Conservation (phyloP, 2,797 vertebrate genomes). For the Mergus octosetaceus region DNA sequence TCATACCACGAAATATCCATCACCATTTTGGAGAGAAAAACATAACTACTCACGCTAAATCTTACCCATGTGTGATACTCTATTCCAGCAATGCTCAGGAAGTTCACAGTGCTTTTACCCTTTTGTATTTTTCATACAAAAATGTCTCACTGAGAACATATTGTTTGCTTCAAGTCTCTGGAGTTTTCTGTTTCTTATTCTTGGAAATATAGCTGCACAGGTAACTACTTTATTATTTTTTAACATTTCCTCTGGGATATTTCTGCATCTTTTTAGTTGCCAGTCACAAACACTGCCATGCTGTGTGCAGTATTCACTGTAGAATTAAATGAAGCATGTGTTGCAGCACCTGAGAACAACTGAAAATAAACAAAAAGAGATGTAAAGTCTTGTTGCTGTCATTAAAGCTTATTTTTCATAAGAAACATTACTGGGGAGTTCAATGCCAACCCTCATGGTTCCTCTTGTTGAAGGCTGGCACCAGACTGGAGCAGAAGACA, state of each 20-base stretch:
- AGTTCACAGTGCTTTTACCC: not conserved
- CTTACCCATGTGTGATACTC: fast-evolving
- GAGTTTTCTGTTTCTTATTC: constrained; percentile 6
- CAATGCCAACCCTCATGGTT: not conserved
- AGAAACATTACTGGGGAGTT: constrained; percentile 32
- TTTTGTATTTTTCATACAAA: not conserved
- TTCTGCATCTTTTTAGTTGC: constrained; percentile 44
- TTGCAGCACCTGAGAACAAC: constrained; percentile 79
- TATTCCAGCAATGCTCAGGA: not conserved
- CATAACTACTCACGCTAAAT: not conserved
- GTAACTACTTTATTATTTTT: constrained; percentile 41
- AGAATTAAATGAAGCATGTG: constrained; percentile 77
- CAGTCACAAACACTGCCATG: constrained; percentile 1
- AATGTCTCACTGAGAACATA: not conserved
- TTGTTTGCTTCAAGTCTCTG: not conserved
- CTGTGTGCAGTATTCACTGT: constrained; percentile 67
- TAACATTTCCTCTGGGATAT: constrained; percentile 50
- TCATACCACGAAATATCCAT: not conserved
- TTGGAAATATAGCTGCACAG: not conserved
- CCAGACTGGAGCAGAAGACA: not conserved
- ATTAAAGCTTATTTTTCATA: constrained; percentile 67
- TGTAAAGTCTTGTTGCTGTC: constrained; percentile 50
- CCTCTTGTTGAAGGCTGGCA: not conserved
- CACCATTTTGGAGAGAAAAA: not conserved
- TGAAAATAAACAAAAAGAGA: constrained; percentile 74